Evolutionary conservation across 2,888 invertebrate genomes (phyloP).

Genomic region (Melitaea athalia): DNA sequence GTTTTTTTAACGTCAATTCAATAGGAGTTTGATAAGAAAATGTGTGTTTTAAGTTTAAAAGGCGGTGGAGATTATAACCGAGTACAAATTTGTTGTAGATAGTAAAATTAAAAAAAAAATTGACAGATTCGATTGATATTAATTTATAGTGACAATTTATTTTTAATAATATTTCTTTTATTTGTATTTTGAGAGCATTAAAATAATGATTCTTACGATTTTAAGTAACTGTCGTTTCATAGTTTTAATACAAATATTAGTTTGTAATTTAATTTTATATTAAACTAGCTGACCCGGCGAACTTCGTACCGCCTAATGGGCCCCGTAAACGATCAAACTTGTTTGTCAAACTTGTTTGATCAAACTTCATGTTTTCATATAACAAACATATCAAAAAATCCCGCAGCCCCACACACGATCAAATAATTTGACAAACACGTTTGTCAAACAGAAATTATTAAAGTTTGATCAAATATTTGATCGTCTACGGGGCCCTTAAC

Average conservation of each 20-base stretch:
- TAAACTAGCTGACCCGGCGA: too few species aligned
- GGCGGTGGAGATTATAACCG: constrained; percentile 6
- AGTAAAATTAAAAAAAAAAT: not conserved
- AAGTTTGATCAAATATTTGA: too few species aligned
- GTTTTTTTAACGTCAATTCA: not conserved
- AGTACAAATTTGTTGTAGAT: constrained; percentile 23
- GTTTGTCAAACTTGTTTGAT: too few species aligned
- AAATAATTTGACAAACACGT: too few species aligned
- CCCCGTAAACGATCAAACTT: too few species aligned
- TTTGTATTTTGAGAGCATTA: constrained; percentile 2
- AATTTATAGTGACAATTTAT: not conserved
- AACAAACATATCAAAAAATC: too few species aligned
- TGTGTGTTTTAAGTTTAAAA: not conserved
- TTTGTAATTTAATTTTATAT: too few species aligned
- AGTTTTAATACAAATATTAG: constrained; percentile 5
- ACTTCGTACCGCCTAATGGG: too few species aligned
- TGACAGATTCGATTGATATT: not conserved
- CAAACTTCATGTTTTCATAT: too few species aligned
- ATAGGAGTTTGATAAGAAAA: not conserved
- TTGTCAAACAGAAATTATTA: too few species aligned
- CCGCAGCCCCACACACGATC: too few species aligned
- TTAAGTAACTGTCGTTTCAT: not conserved
- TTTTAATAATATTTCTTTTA: not conserved
- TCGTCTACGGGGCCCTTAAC: too few species aligned
- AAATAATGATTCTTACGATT: constrained; percentile 6